Conservation (phyloP, 2,113 vertebrate genomes). For the Varanus komodoensis region DNA sequence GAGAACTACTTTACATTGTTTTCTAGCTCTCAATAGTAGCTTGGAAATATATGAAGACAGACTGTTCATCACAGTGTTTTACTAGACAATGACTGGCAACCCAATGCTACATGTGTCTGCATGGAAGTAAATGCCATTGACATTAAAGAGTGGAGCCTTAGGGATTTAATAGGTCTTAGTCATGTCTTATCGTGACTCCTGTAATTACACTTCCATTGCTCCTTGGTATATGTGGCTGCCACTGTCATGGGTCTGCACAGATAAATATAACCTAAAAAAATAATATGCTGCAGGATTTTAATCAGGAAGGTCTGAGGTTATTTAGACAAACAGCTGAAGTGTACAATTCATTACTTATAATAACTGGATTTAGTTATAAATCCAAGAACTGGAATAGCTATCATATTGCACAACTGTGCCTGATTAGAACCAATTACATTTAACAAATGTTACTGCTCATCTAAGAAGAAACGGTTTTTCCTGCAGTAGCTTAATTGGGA, state of each 20-base stretch:
- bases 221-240: background rate
- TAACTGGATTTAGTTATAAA: slow-evolving; percentile 34
- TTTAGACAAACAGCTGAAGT: slow-evolving; percentile 58
- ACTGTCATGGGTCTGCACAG: background rate
- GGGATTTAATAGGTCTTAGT: slow-evolving; percentile 11
- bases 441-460: slow-evolving; percentile 56
- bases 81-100: background rate
- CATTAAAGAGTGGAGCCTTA: slow-evolving; percentile 22
- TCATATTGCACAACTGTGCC: background rate
- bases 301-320: slow-evolving; percentile 24
- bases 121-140: slow-evolving; percentile 3
- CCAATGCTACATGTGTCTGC: background rate
- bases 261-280: slow-evolving; percentile 35
- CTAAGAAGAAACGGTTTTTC: slow-evolving; percentile 42
- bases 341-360: slow-evolving; percentile 46
- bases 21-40: background rate
- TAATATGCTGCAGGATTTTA: slow-evolving; percentile 15
- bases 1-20: background rate
- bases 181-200: slow-evolving; percentile 18
- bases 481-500: background rate
- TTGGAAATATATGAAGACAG: slow-evolving; percentile 13
- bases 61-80: background rate
- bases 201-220: slow-evolving; percentile 13
- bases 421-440: slow-evolving; percentile 42
- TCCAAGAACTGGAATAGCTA: slow-evolving; percentile 39